phyloP scores from a whole-genome alignment of 2,113 vertebrate species.

The Platysteira castanea region DNA sequence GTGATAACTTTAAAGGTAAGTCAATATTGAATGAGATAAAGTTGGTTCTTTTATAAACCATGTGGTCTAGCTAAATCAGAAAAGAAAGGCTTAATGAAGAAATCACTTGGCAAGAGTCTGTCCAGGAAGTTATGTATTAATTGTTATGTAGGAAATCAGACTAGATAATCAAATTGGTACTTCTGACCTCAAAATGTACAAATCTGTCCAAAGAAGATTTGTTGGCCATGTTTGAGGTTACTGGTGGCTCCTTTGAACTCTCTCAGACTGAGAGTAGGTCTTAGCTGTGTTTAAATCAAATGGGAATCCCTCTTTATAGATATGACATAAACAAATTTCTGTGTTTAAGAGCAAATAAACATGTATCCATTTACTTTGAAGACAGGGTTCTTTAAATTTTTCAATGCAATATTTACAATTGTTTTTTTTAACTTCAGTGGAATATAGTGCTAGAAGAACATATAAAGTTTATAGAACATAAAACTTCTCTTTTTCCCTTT shows the following conservation, averaged over 20 bases:
- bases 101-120: neutral
- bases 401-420: neutral
- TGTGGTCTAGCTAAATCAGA: neutral
- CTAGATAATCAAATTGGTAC: neutral
- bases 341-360: neutral
- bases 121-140: neutral
- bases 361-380: neutral
- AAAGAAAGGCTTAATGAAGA: neutral
- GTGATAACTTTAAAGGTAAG: neutral
- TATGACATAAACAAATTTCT: neutral
- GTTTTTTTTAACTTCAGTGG: neutral
- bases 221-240: neutral
- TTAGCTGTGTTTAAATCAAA: neutral
- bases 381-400: neutral
- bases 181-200: neutral
- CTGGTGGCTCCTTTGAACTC: neutral
- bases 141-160: neutral
- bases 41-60: neutral
- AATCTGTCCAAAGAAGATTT: neutral
- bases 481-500: neutral
- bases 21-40: neutral
- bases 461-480: neutral
- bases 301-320: neutral
- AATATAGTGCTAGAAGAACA: neutral
- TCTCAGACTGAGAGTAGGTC: neutral